Evolutionary conservation across 2,888 invertebrate genomes (phyloP).

Genomic region (Callinectes sapidus): DNA sequence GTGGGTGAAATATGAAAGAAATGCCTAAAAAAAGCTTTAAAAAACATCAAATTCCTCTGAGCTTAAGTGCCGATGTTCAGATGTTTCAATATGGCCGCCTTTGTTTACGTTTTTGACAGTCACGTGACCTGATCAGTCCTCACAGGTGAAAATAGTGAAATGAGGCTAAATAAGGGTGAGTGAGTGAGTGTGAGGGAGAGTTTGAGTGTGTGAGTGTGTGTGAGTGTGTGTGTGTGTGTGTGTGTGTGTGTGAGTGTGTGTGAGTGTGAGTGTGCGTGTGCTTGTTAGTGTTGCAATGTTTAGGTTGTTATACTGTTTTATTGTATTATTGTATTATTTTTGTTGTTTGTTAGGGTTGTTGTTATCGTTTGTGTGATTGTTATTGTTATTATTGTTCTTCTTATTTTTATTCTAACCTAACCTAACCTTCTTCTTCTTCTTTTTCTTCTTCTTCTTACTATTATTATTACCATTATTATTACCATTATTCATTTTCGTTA

Average conservation of each 20-base stretch:
- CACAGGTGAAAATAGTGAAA: background rate
- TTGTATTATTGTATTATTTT: background rate
- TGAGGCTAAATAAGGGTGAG: background rate
- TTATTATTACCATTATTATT: too few relatives aligned
- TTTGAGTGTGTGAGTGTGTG: too few relatives aligned
- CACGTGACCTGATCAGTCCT: background rate
- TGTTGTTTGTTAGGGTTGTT: background rate
- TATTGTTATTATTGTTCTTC: background rate
- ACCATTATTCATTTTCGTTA: too few relatives aligned
- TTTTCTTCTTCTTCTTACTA: background rate
- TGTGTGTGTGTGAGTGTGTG: too few relatives aligned
- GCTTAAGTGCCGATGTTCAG: background rate
- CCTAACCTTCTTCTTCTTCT: too few relatives aligned
- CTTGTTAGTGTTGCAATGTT: background rate
- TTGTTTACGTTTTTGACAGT: background rate
- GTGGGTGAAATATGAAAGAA: background rate
- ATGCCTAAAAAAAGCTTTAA: background rate
- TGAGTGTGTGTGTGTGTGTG: too few relatives aligned
- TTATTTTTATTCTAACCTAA: background rate
- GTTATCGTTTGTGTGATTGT: background rate
- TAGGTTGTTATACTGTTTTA: background rate
- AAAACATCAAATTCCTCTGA: background rate
- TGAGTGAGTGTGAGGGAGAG: too few relatives aligned
- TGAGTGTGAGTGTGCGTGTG: too few relatives aligned
- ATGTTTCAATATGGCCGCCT: conserved; percentile 6